Conservation (phyloP, 53 echinoderm and acorn worm species). For the Patiria pectinifera region DNA sequence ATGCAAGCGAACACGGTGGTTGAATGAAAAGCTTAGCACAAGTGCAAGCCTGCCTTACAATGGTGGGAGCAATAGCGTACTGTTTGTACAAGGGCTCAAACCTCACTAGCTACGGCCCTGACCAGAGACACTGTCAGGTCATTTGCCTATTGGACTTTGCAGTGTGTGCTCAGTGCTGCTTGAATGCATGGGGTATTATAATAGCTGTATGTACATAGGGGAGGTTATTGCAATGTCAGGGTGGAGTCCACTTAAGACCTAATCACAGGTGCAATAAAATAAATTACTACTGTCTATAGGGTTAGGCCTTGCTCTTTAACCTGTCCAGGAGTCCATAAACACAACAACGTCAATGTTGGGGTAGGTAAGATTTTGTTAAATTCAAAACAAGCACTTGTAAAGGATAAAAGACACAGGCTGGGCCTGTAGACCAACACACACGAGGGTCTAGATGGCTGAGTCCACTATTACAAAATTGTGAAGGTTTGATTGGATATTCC, state of each 20-base stretch:
- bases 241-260: conserved; percentile 25
- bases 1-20: not conserved
- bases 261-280: conserved; percentile 47
- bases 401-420: no score
- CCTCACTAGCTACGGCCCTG: conserved; percentile 41
- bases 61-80: not conserved
- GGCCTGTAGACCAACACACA: no score
- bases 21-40: conserved; percentile 12
- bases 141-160: conserved; percentile 55
- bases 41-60: not conserved
- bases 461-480: no score
- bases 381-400: no score
- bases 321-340: not conserved
- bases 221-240: conserved; percentile 52
- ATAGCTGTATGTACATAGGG: not conserved
- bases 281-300: conserved; percentile 26
- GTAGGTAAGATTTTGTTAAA: no score
- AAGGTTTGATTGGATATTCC: no score
- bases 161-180: not conserved
- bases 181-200: conserved; percentile 8
- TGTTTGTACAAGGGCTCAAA: conserved; percentile 40
- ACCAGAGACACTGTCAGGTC: conserved; percentile 22
- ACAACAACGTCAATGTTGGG: not conserved
- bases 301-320: conserved; percentile 34
- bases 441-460: no score